Conservation (phyloP, 2,888 invertebrate species). For the Lycocerus yunnanus region DNA sequence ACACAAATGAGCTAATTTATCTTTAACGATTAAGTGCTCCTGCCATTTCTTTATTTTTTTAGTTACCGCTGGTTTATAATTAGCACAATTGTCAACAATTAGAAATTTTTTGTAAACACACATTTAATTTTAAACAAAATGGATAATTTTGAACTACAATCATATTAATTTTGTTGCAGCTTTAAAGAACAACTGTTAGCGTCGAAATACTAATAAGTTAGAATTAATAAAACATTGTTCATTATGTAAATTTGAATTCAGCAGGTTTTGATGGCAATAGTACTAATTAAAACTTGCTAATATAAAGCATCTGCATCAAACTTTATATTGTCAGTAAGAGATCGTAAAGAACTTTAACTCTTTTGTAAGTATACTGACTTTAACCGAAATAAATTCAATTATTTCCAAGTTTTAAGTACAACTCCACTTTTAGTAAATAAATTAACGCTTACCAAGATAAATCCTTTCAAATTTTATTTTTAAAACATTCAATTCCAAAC, state of each 20-base stretch:
- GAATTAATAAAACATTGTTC: constrained; percentile 41
- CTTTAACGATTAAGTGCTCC: constrained; percentile 11
- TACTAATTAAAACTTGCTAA: constrained; percentile 40
- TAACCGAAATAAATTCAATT: constrained; percentile 20
- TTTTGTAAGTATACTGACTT: constrained; percentile 22
- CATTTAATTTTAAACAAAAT: background rate
- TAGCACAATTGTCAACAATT: background rate
- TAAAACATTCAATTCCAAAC: background rate
- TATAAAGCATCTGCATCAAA: constrained; percentile 36
- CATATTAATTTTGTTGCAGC: constrained; percentile 5
- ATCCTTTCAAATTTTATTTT: background rate
- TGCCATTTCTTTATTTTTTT: constrained; percentile 4
- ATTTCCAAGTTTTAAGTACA: constrained; percentile 5
- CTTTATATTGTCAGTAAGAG: constrained; percentile 31
- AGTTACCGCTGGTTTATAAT: background rate
- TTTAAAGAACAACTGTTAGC: constrained; percentile 28
- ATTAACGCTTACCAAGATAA: background rate
- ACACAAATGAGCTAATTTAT: constrained; percentile 35
- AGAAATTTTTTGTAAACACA: background rate
- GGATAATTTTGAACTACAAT: background rate
- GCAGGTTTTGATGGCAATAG: constrained; percentile 41
- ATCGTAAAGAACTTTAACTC: constrained; percentile 32
- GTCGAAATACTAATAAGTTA: constrained; percentile 23
- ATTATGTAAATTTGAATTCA: constrained; percentile 41
- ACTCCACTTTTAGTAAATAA: background rate